phyloP scores from a whole-genome alignment of 1,140 invertebrate genomes.

The Heterodera carotae region DNA sequence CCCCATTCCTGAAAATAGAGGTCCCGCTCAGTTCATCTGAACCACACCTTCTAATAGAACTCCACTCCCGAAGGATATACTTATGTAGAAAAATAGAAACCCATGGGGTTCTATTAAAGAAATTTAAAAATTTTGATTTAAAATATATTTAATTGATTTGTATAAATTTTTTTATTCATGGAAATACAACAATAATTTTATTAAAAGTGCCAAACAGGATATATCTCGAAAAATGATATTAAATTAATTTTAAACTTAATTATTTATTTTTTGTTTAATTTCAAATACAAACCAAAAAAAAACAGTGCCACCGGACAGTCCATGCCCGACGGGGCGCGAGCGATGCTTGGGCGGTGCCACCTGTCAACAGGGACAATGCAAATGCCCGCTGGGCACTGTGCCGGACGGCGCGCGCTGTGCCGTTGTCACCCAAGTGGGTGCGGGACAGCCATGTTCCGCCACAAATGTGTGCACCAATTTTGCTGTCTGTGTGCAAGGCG shows the following conservation, averaged over 20 bases:
- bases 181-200: too few relatives aligned
- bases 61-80: too few relatives aligned
- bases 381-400: constrained; percentile 50
- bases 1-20: too few relatives aligned
- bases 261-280: too few relatives aligned
- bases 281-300: not conserved
- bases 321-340: constrained; percentile 50
- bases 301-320: constrained; percentile 42
- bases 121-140: not conserved
- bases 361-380: constrained; percentile 46
- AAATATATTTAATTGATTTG: constrained; percentile 1
- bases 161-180: not conserved
- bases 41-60: too few relatives aligned
- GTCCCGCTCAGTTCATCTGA: too few relatives aligned
- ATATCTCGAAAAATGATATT: too few relatives aligned
- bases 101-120: too few relatives aligned
- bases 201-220: too few relatives aligned
- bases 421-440: constrained; percentile 39
- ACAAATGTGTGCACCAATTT: constrained; percentile 46
- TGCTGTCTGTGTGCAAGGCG: constrained; percentile 47
- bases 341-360: constrained; percentile 51
- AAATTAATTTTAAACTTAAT: too few relatives aligned
- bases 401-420: constrained; percentile 38
- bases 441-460: constrained; percentile 50
- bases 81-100: too few relatives aligned